A percentile compares a stretch with the other conserved stretches of the same genome.
Conservation (phyloP, 2,113 vertebrate genomes). For the Heloderma charlesbogerti region DNA sequence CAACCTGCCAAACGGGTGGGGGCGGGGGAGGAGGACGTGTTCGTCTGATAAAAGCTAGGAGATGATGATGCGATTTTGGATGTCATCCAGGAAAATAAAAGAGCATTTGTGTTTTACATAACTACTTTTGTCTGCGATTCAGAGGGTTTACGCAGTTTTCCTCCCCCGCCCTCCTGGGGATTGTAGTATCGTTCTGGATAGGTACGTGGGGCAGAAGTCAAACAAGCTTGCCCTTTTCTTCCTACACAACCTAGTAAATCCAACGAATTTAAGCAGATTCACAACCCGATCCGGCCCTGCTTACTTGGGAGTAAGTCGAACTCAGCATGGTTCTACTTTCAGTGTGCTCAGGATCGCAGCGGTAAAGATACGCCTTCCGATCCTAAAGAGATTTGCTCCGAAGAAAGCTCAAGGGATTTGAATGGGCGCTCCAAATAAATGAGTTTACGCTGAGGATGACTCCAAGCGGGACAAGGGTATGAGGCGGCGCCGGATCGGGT, state of each 20-base stretch:
- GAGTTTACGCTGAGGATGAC: neutral
- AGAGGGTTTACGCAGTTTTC: neutral
- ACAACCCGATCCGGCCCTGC: neutral
- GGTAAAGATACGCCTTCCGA: neutral
- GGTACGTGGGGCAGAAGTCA: neutral
- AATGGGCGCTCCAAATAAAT: neutral
- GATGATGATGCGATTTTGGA: conserved; percentile 40
- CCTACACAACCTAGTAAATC: neutral
- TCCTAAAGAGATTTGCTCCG: neutral
- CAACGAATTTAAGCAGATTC: neutral
- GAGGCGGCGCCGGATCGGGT: neutral
- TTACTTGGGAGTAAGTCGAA: neutral
- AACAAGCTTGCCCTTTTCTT: neutral
- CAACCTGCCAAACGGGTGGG: neutral
- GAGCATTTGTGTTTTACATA: conserved; percentile 47
- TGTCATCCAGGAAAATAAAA: conserved; percentile 54
- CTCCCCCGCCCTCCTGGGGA: neutral
- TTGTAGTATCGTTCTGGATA: neutral
- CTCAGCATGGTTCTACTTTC: neutral
- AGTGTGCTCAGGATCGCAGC: neutral
- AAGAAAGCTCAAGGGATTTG: neutral
- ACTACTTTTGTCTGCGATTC: conserved; percentile 5
- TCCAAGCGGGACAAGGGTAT: neutral
- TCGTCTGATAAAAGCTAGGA: neutral
- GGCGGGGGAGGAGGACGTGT: neutral